Evolutionary conservation across 1,140 invertebrate species (phyloP), one percentile per base, ranked within the genome.

Genomic region (Ptiloglossa arizonensis): DNA sequence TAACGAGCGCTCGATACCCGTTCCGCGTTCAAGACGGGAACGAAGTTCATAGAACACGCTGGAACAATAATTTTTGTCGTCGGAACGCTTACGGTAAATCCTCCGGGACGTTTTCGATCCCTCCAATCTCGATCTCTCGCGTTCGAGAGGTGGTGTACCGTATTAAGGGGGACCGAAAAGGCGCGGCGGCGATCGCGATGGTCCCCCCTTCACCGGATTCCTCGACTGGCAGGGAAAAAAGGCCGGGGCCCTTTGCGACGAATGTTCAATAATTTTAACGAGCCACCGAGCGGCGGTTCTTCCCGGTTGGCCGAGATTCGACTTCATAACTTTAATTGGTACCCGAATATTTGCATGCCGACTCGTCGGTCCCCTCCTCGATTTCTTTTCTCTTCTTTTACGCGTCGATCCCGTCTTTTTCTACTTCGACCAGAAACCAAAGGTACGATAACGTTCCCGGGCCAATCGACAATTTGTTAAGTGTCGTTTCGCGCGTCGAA

Each of bases 231-330:
- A 78, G 38, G 29, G 71, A 69, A 79, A 80, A 86, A 62, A 46
- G 29, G 27, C 35, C 13, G 15, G 50, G 59, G 6, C 29, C 62
- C 44, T 66, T 63, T 44, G 63, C 54, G 67, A 84, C 64, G 71
- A 82, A 79, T 63, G 57, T 70, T 84, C 86, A 91, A 91, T 91
- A 91, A 91, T 91, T 91, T 91, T 91, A 91, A 91, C 89, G 87
- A 91, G 90, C 87, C 80, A 70, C 59, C 76, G n/a, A n/a, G 66
- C 56, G 52, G 9, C 50, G 22, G 41, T 15, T 27, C n/a, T 60
- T 50, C 17, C 44, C 52, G 35, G 38, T n/a, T 57, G 76, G 44
- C 22, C 76, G 69, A 79, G 69, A 63, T 62, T 71, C 56, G 63
- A 19, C 44, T 71, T 54, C 19, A 70, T 69, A 83, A 73, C 70